These are phyloP conservation scores for Takifugu bimaculatus DNA, from an alignment of 2,113 vertebrate species.

Conservation along the genomic window DNA sequence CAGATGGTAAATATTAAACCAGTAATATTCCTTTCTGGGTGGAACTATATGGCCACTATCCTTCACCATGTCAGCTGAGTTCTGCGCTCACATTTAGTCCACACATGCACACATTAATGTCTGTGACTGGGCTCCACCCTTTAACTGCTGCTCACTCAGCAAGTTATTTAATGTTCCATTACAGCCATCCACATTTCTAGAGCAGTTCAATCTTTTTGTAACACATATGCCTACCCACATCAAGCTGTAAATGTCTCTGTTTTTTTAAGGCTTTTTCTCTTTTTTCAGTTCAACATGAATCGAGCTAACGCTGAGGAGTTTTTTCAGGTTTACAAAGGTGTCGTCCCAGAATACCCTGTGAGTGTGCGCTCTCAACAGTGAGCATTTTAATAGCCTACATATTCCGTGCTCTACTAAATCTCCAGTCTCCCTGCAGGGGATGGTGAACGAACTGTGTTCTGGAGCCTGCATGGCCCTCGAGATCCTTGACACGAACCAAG, in stretches of 20 bases:
- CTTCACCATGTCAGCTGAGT: no score
- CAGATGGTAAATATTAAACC: slow-evolving; percentile 78
- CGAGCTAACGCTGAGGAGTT: slow-evolving; percentile 89
- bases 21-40: not conserved
- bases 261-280: not conserved
- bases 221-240: no score
- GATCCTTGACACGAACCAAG: slow-evolving; percentile 74
- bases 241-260: no score
- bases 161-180: no score
- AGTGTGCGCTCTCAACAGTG: slow-evolving; percentile 56
- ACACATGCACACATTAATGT: no score
- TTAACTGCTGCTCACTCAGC: no score
- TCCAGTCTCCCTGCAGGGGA: slow-evolving; percentile 71
- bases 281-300: slow-evolving; percentile 85
- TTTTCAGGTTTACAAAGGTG: slow-evolving; percentile 92
- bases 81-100: no score
- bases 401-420: slow-evolving; percentile 12
- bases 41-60: no score
- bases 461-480: slow-evolving; percentile 91
- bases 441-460: slow-evolving; percentile 88
- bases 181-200: no score
- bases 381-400: no score
- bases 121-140: no score
- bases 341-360: slow-evolving; percentile 86
- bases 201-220: no score